These are phyloP conservation scores for Ptychobarbus kaznakovi DNA, from an alignment of 2,797 vertebrate species.

Conservation along the genomic window DNA sequence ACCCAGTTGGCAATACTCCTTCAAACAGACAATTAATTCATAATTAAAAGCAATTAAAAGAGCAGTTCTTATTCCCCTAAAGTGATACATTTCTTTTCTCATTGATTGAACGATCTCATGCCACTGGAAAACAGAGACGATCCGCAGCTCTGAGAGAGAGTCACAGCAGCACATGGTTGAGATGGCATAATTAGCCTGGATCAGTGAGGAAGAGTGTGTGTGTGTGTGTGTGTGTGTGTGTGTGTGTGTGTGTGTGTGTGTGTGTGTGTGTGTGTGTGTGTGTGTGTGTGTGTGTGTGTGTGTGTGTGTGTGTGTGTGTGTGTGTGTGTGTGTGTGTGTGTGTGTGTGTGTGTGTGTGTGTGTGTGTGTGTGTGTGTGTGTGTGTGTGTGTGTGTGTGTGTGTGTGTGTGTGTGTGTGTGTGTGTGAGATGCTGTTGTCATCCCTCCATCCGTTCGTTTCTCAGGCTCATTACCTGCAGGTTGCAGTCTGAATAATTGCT, in stretches of 20 bases:
- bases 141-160: conserved; percentile 55
- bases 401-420: not conserved
- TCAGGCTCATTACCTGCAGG: conserved; percentile 54
- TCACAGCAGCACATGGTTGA: conserved; percentile 63
- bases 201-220: conserved; percentile 58
- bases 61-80: not conserved
- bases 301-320: not conserved
- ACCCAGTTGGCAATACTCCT: not conserved
- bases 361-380: not conserved
- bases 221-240: not conserved
- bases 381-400: not conserved
- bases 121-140: not conserved
- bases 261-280: no score
- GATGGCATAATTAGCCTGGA: conserved; percentile 72
- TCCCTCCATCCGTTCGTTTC: not conserved
- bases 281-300: not conserved
- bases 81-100: not conserved
- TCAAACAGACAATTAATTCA: not conserved
- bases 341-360: not conserved
- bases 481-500: conserved; percentile 48
- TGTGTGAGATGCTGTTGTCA: no score
- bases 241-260: not conserved
- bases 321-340: not conserved
- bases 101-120: not conserved
- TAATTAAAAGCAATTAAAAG: not conserved